Base-by-base conservation (phyloP, 2,888 invertebrate genomes). In the Tanypteryx hageni region DNA sequence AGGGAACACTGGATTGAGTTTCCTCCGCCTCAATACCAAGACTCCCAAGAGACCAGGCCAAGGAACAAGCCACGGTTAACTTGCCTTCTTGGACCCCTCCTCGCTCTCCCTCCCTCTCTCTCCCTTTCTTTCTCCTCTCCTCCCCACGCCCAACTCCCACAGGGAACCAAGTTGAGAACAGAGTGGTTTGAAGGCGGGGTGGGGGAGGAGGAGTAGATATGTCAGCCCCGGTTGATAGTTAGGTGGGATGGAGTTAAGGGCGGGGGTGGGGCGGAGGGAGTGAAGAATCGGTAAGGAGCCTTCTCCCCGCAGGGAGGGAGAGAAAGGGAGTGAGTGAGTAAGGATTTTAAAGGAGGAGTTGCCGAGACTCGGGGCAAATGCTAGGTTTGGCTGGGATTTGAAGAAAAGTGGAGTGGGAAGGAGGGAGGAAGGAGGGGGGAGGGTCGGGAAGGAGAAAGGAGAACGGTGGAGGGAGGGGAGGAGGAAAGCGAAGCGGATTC, bases 261-360 rank as follows among this genome's bases (percentile, higher is more conserved):
- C 44, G 5, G 44, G 5, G 44, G 44, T 44, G 44, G 44, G 44
- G 3, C 5, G 44, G 44, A 44, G 44, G 44, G 44, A 44, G 44
- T 5, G 44, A 44, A 44, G 44, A 44, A 44, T 44, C 44, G 44
- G 44, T 44, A 44, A 44, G 44, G 44, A 44, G 44, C 44, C 44
- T 44, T 44, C 44, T 44, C 44, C 44, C 44, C 44, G 44, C 44
- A 44, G 44, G 44, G 44, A 44, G 44, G 44, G 44, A 44, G 44
- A 5, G 44, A n/a, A n/a, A 44, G 44, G 44, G 44, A 44, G 5
- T 1, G 44, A 44, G 44, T 5, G 93, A 92, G 93, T 93, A 93
- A 93, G 93, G 93, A 93, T 94, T 94, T 94, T 94, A 94, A 94
- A 93, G 94, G 93, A 92, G 92, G 93, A 85, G 93, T 31, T 56